Conservation (phyloP, 2,888 invertebrate species). For the Furcula furcula region DNA sequence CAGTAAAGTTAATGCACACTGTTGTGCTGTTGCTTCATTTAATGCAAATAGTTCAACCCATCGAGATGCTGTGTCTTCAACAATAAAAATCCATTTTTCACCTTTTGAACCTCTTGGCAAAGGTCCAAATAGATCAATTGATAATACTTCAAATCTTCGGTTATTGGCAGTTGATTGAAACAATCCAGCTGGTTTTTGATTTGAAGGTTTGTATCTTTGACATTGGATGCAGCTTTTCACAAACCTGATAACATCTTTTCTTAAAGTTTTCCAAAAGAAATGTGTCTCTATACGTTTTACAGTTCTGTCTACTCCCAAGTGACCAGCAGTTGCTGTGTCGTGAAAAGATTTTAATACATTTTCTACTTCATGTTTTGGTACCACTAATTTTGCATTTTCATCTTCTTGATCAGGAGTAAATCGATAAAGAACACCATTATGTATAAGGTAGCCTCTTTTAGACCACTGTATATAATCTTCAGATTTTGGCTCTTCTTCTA, state of each 20-base stretch:
- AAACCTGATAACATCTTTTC: neutral
- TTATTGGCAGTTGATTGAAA: too few species aligned
- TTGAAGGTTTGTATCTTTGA: too few species aligned
- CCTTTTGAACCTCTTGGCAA: constrained; percentile 9
- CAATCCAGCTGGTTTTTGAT: too few species aligned
- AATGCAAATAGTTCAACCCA: constrained; percentile 24
- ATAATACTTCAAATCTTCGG: too few species aligned
- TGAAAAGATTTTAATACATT: neutral
- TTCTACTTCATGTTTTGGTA: neutral
- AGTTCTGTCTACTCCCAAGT: neutral
- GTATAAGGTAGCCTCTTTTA: constrained; percentile 2
- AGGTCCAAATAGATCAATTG: too few species aligned
- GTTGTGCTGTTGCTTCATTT: constrained; percentile 6
- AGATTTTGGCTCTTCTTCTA: constrained; percentile 1
- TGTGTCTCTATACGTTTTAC: neutral
- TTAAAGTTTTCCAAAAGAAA: neutral
- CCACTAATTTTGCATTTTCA: neutral
- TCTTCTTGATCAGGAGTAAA: constrained; percentile 1
- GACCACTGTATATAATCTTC: constrained; percentile 3
- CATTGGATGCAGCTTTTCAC: too few species aligned
- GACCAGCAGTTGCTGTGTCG: neutral
- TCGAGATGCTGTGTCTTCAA: constrained; percentile 20
- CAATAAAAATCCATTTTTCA: constrained; percentile 13
- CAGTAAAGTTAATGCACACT: constrained; percentile 15
- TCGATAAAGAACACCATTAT: constrained; percentile 4